Evolutionary conservation across 1,140 invertebrate genomes (phyloP).

Genomic region (Papilio xuthus): DNA sequence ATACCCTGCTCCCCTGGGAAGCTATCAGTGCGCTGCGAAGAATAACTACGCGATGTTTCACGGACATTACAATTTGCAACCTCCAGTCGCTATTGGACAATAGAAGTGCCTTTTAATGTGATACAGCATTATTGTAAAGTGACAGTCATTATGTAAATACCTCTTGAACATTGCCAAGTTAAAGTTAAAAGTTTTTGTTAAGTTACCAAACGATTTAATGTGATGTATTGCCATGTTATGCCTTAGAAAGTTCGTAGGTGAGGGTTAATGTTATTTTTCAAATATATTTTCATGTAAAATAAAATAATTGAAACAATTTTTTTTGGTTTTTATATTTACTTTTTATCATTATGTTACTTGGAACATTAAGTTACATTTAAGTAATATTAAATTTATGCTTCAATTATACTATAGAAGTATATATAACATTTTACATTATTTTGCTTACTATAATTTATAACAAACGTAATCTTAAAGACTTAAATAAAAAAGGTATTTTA

Average conservation of each 20-base stretch:
- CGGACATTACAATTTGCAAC: constrained; percentile 78
- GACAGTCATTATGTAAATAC: constrained; percentile 15
- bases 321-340: not conserved
- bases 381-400: not conserved
- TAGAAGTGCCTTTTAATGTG: constrained; percentile 45
- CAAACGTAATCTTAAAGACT: not conserved
- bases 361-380: not conserved
- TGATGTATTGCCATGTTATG: constrained; percentile 44
- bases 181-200: constrained; percentile 46
- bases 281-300: constrained; percentile 39
- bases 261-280: constrained; percentile 37
- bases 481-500: not conserved
- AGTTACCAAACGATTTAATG: constrained; percentile 56
- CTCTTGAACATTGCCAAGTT: constrained; percentile 19
- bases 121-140: constrained; percentile 23
- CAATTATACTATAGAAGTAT: not conserved
- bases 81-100: constrained; percentile 76
- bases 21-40: constrained; percentile 76
- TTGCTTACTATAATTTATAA: not conserved
- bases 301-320: constrained; percentile 29
- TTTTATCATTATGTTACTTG: not conserved
- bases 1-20: constrained; percentile 63
- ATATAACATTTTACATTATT: not conserved
- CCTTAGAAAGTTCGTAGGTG: constrained; percentile 39
- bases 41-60: constrained; percentile 79